These are phyloP conservation scores for Egretta garzetta DNA, from an alignment of 2,113 vertebrate species.

Conservation along the genomic window DNA sequence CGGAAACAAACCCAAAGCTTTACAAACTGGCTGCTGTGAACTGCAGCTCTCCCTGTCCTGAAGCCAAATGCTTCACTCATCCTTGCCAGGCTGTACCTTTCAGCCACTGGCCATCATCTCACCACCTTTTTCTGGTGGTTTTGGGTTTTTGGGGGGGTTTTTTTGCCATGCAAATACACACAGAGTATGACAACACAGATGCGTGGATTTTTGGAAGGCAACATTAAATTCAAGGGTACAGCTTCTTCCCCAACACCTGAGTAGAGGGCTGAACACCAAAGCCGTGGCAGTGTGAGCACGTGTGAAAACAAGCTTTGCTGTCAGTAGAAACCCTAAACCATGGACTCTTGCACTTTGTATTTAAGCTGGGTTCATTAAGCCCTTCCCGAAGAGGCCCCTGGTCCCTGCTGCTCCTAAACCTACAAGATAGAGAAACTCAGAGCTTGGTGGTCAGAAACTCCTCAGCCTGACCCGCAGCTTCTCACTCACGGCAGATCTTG, in stretches of 20 bases:
- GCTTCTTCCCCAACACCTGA: neutral
- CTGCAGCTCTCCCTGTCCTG: neutral
- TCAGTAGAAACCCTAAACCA: neutral
- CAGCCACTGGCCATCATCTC: neutral
- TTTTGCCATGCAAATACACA: neutral
- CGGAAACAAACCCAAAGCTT: neutral
- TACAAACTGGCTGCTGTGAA: fast-evolving
- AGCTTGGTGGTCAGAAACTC: neutral
- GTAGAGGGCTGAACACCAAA: neutral
- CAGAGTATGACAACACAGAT: neutral
- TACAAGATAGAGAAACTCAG: neutral
- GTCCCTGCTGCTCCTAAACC: neutral
- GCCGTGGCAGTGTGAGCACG: neutral
- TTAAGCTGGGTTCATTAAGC: neutral
- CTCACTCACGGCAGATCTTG: neutral
- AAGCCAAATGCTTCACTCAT: neutral
- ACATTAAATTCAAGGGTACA: neutral
- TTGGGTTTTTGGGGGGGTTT: neutral
- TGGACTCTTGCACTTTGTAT: neutral
- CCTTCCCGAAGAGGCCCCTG: neutral
- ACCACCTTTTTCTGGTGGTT: neutral
- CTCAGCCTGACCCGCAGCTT: neutral
- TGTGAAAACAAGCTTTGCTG: neutral
- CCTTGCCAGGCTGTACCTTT: neutral
- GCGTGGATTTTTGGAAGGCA: neutral